These are phyloP conservation scores for Carettochelys insculpta DNA, from an alignment of 2,113 vertebrate species.

Conservation along the genomic window DNA sequence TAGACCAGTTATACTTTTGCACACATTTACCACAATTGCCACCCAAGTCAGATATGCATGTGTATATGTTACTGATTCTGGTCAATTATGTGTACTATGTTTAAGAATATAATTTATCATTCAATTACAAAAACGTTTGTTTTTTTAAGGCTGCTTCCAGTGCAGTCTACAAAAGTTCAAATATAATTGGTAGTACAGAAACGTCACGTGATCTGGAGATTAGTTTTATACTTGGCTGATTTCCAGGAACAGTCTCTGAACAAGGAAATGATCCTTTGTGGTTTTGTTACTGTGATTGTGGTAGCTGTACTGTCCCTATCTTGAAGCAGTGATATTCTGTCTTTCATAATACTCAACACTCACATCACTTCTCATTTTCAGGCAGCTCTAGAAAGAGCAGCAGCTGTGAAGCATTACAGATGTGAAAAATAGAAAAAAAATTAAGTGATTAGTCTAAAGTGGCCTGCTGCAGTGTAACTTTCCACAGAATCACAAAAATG, in stretches of 20 bases:
- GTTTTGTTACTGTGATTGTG: not conserved
- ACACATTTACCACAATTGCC: not conserved
- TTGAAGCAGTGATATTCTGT: not conserved
- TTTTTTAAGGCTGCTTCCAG: not conserved
- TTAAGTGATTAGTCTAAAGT: not conserved
- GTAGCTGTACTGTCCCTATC: not conserved
- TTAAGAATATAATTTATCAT: not conserved
- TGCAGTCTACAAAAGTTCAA: not conserved
- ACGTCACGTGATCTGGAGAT: not conserved
- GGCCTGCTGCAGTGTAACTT: not conserved
- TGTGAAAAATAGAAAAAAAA: not conserved
- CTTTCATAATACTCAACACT: rapidly evolving
- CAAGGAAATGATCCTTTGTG: not conserved
- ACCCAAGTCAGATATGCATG: not conserved
- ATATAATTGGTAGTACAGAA: not conserved
- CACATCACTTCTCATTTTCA: not conserved
- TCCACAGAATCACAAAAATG: not conserved
- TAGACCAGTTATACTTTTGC: not conserved
- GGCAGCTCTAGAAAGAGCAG: not conserved
- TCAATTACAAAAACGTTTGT: not conserved
- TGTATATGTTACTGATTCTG: not conserved
- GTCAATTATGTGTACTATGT: not conserved
- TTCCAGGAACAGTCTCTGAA: not conserved
- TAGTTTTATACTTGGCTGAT: not conserved
- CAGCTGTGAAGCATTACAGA: not conserved